A percentile compares a stretch with the other conserved stretches of the same genome.
phyloP scores from a whole-genome alignment of 2,888 invertebrate genomes.

The Dorcus hopei region DNA sequence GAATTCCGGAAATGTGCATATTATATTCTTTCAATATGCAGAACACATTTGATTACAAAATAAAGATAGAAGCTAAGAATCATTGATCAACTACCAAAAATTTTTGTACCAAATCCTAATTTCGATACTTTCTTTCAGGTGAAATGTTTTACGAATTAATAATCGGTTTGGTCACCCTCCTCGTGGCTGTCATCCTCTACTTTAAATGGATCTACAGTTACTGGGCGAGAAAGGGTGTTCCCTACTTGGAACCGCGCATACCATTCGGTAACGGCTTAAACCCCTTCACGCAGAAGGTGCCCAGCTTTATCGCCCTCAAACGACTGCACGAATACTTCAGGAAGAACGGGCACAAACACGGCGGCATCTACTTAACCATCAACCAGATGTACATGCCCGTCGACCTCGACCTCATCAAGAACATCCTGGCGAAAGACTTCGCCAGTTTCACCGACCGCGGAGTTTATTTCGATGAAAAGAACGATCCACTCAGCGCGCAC shows the following conservation, averaged over 20 bases:
- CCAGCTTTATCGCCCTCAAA: neutral
- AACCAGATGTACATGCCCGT: slow-evolving; percentile 25
- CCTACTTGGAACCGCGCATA: slow-evolving; percentile 6
- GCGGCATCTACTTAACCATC: slow-evolving; percentile 27
- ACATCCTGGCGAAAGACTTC: slow-evolving; percentile 57
- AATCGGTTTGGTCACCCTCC: neutral
- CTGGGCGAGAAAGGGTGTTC: slow-evolving; percentile 5
- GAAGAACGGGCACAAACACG: slow-evolving; percentile 21
- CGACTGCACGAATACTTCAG: slow-evolving; percentile 23
- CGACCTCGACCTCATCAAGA: slow-evolving; percentile 32
- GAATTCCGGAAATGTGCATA: too few species aligned
- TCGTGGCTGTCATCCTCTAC: neutral
- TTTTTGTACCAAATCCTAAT: too few species aligned
- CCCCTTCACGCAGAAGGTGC: neutral
- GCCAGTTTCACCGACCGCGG: slow-evolving; percentile 60
- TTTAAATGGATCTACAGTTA: slow-evolving; percentile 10
- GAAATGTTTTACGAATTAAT: neutral
- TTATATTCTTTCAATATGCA: too few species aligned
- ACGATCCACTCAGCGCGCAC: slow-evolving; percentile 57
- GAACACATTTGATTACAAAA: too few species aligned
- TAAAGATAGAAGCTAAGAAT: too few species aligned
- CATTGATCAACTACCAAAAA: too few species aligned
- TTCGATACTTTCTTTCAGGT: neutral
- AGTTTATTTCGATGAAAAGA: slow-evolving; percentile 54
- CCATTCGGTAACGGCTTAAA: slow-evolving; percentile 6